Percentiles rank a stretch among this genome's conserved stretches.
Evolutionary conservation across 92 coral and sea anemone species (phyloP).

Genomic region (Diadumene lineata): DNA sequence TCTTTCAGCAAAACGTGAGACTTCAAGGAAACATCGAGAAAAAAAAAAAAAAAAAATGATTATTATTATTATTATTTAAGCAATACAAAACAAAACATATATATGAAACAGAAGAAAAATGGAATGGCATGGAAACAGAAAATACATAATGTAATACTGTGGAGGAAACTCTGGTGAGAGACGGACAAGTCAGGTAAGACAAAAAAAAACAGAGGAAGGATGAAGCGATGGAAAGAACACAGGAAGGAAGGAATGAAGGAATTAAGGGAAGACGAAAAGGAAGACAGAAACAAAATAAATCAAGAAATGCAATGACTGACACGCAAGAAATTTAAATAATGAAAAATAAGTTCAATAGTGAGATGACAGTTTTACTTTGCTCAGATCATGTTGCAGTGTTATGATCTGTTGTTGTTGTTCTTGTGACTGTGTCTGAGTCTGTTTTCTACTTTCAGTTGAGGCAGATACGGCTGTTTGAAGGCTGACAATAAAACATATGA

Average conservation of each 20-base stretch:
- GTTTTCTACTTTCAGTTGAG: constrained; percentile 90
- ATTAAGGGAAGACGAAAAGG: neutral
- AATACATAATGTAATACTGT: neutral
- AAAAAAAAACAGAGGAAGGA: too few relatives aligned
- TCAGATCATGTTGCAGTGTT: constrained; percentile 82
- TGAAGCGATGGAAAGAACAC: neutral
- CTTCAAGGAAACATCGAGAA: too few relatives aligned
- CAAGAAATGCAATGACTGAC: neutral
- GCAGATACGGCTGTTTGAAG: constrained; percentile 96
- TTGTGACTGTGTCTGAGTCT: constrained; percentile 79
- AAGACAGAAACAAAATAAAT: neutral
- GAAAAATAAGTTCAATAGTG: too few relatives aligned
- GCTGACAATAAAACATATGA: constrained; percentile 23
- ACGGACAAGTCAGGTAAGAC: neutral
- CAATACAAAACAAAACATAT: too few relatives aligned
- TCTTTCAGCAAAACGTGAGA: constrained; percentile 83
- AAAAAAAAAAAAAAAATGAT: too few relatives aligned
- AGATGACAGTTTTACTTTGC: constrained; percentile 56
- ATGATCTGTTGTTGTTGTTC: constrained; percentile 84
- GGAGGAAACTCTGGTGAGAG: neutral
- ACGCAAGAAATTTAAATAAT: neutral
- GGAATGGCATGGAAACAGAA: neutral
- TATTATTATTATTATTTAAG: too few relatives aligned
- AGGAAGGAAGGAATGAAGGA: neutral
- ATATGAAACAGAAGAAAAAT: neutral